Conservation (phyloP, 30 jellyfish, hydroid and myxozoan species). For the Rhopilema esculentum region DNA sequence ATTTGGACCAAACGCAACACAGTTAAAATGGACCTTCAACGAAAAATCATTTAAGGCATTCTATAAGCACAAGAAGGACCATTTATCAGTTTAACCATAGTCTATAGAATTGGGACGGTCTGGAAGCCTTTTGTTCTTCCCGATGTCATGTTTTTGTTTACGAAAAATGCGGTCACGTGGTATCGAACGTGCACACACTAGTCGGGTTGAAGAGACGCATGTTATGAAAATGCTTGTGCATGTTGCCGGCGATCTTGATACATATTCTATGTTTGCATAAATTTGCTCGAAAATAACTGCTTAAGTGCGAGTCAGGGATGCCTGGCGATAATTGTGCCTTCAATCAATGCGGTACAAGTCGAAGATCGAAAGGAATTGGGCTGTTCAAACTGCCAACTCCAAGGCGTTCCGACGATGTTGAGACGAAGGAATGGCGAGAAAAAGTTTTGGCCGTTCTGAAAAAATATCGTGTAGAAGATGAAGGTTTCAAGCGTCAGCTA, state of each 20-base stretch:
- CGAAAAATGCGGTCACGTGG: not conserved
- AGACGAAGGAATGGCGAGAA: constrained; percentile 67
- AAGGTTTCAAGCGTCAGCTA: constrained; percentile 36
- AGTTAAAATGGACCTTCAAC: no score
- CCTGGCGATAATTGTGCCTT: constrained; percentile 86
- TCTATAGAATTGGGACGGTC: not conserved
- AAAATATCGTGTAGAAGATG: constrained; percentile 63
- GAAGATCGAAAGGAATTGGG: constrained; percentile 54
- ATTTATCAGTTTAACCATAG: not conserved
- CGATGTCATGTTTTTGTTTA: not conserved
- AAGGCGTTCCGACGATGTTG: constrained; percentile 56
- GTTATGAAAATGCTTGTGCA: not conserved
- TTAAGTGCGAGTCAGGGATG: constrained; percentile 32
- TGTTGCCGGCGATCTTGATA: not conserved
- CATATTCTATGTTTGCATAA: not conserved
- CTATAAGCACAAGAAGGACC: no score
- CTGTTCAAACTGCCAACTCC: constrained; percentile 66
- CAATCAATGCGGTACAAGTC: constrained; percentile 61
- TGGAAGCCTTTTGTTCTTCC: not conserved
- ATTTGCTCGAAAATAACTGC: not conserved
- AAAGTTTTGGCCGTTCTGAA: constrained; percentile 51
- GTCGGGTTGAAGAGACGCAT: not conserved
- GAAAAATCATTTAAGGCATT: no score
- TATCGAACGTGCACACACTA: not conserved
- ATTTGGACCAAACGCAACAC: no score